phyloP scores from a whole-genome alignment of 2,113 vertebrate genomes.

The Cynopterus brachyotis region DNA sequence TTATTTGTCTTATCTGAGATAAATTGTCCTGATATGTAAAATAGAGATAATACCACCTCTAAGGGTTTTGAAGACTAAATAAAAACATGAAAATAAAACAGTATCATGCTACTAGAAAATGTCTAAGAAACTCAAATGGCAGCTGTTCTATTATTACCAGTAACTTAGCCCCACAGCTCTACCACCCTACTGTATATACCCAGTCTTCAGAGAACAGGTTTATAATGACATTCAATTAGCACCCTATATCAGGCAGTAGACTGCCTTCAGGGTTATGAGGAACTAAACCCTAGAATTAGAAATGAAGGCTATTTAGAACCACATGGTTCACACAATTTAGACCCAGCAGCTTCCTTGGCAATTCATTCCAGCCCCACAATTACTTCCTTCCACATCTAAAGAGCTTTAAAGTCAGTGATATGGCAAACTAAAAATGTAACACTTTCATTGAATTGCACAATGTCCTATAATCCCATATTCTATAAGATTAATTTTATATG shows the following conservation, averaged over 20 bases:
- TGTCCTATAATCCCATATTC: neutral
- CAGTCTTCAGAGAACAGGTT: neutral
- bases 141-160: neutral
- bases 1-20: constrained; percentile 31
- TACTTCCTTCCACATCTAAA: neutral
- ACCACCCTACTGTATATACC: neutral
- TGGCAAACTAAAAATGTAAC: neutral
- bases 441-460: neutral
- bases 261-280: constrained; percentile 28
- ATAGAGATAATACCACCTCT: neutral
- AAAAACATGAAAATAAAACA: constrained; percentile 27
- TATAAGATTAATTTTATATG: constrained; percentile 28
- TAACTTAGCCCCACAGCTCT: neutral
- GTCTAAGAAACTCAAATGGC: neutral
- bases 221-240: constrained; percentile 11
- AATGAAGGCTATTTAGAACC: constrained; percentile 11
- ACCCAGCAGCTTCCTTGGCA: neutral
- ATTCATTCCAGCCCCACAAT: constrained; percentile 7
- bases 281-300: neutral
- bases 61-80: constrained; percentile 9
- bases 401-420: neutral
- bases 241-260: neutral
- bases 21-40: constrained; percentile 42
- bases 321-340: neutral
- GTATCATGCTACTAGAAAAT: neutral